Percentiles rank a stretch among this genome's conserved stretches.
Conservation (phyloP, 2,888 invertebrate species). For the Ceriagrion tenellum region DNA sequence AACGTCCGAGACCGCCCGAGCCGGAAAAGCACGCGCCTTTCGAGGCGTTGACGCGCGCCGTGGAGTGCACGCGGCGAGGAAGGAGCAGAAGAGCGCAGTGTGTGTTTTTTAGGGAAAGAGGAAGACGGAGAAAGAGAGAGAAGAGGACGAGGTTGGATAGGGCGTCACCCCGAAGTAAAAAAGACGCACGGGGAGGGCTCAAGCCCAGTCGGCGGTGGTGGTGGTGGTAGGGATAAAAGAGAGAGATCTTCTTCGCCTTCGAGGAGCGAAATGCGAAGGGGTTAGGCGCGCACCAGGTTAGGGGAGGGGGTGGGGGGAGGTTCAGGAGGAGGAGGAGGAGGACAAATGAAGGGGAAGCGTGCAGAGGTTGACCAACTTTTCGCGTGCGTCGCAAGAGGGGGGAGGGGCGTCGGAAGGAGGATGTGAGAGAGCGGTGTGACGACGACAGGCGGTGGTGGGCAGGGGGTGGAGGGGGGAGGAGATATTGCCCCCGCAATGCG, state of each 20-base stretch:
- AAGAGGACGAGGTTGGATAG: background rate
- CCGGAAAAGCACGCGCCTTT: conserved; percentile 4
- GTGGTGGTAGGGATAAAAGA: background rate
- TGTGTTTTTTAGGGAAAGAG: conserved; percentile 33
- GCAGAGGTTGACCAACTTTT: conserved; percentile 70
- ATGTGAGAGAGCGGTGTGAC: conserved; percentile 63
- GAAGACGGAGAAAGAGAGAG: conserved; percentile 68
- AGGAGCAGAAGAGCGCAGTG: conserved; percentile 67
- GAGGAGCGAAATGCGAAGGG: background rate
- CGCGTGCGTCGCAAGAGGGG: conserved; percentile 70
- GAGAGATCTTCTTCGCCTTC: background rate
- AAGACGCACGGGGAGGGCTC: background rate
- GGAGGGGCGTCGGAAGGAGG: conserved; percentile 71
- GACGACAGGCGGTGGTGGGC: conserved; percentile 69
- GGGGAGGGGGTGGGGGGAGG: conserved; percentile 65
- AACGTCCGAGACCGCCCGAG: conserved; percentile 69
- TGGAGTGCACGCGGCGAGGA: conserved; percentile 36
- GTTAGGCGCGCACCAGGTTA: conserved; percentile 63
- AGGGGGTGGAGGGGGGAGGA: conserved; percentile 71
- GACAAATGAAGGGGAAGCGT: conserved; percentile 69
- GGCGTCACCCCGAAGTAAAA: background rate
- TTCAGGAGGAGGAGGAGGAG: conserved; percentile 72
- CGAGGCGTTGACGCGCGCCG: background rate
- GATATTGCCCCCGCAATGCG: conserved; percentile 68
- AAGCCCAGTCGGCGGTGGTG: no score